Percentiles rank a stretch among this genome's conserved stretches.
These are phyloP conservation scores for Scaeva pyrastri DNA, from an alignment of 2,888 invertebrate species.

Conservation along the genomic window DNA sequence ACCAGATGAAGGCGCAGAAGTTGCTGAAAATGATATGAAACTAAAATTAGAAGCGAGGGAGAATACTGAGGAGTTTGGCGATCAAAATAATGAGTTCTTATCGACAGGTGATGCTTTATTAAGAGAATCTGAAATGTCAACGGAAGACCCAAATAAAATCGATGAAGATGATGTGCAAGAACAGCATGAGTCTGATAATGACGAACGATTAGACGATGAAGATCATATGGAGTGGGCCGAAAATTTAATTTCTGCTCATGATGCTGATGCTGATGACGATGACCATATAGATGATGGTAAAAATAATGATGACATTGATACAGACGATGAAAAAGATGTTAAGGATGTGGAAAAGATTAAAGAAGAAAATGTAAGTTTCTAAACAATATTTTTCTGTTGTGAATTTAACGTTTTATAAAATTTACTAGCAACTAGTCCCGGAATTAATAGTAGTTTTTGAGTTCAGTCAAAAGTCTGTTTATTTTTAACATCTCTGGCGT, in stretches of 20 bases:
- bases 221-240: conserved; percentile 81
- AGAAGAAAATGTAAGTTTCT: conserved; percentile 50
- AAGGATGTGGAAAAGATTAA: conserved; percentile 7
- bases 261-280: conserved; percentile 78
- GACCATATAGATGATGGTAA: conserved; percentile 12
- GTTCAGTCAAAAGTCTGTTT: too few relatives aligned
- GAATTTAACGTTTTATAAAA: too few relatives aligned
- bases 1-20: conserved; percentile 12
- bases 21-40: conserved; percentile 31
- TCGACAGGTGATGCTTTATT: conserved; percentile 67
- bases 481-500: too few relatives aligned
- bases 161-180: conserved; percentile 41
- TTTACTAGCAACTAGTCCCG: too few relatives aligned
- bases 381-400: neutral
- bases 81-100: conserved; percentile 80
- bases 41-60: conserved; percentile 77
- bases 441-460: too few relatives aligned
- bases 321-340: neutral
- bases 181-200: conserved; percentile 80
- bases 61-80: conserved; percentile 79
- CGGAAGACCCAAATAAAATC: conserved; percentile 11
- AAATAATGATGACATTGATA: neutral
- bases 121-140: conserved; percentile 53
- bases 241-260: conserved; percentile 81
- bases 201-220: conserved; percentile 71